A percentile compares a stretch with the other conserved stretches of the same genome.
Conservation (phyloP, 2,113 vertebrate genomes). For the Psittacula cyanocephala region DNA sequence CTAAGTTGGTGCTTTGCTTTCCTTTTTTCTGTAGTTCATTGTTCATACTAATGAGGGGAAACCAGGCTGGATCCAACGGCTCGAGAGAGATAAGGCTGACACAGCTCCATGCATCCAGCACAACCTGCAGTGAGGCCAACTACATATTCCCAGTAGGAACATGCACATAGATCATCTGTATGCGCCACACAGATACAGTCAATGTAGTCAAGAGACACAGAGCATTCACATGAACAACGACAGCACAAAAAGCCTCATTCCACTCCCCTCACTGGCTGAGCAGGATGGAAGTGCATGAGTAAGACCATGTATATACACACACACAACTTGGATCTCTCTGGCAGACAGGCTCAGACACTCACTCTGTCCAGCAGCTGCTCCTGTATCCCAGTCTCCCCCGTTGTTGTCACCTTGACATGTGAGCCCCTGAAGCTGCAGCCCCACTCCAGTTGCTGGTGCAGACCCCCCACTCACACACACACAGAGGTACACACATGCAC, state of each 20-base stretch:
- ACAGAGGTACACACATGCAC: neutral
- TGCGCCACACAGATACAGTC: neutral
- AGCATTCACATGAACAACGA: neutral
- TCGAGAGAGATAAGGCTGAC: accelerated
- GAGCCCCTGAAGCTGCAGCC: neutral
- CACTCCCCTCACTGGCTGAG: too few relatives aligned
- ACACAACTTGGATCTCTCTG: neutral
- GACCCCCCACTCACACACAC: neutral
- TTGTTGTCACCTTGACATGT: neutral
- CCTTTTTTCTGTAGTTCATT: neutral
- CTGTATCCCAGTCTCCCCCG: neutral
- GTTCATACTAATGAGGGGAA: neutral
- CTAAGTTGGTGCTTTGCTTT: neutral
- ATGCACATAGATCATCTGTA: accelerated
- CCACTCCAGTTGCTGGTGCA: neutral
- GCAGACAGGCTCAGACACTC: neutral
- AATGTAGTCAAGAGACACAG: neutral
- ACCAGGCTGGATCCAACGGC: neutral
- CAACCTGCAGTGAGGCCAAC: neutral
- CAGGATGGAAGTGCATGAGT: too few relatives aligned
- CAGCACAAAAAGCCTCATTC: neutral
- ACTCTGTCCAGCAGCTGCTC: neutral
- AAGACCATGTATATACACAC: neutral
- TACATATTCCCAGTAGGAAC: neutral
- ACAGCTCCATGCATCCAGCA: neutral